Conservation (phyloP, 1,140 invertebrate species). For the Zaprionus inermis region DNA sequence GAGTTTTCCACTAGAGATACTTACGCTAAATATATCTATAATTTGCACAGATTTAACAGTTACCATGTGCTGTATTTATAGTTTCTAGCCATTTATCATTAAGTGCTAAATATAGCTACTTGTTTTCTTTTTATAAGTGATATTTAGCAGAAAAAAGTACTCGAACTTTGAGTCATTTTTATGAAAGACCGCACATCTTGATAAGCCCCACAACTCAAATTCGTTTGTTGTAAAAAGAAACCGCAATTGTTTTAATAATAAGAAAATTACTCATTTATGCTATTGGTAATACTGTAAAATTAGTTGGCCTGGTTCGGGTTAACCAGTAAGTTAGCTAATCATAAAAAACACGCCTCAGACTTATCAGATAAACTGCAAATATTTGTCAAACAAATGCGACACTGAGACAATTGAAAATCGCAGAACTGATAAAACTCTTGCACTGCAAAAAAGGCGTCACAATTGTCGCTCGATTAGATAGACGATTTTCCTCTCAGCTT, state of each 20-base stretch:
- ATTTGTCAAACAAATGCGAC: slow-evolving; percentile 17
- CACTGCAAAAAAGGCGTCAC: slow-evolving; percentile 42
- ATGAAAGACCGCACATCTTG: background rate
- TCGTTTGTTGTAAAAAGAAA: background rate
- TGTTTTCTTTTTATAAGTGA: background rate
- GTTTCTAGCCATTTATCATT: background rate
- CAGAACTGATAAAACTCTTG: slow-evolving; percentile 3
- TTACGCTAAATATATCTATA: background rate
- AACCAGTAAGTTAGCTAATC: background rate
- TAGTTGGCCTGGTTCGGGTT: background rate
- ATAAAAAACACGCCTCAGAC: slow-evolving; percentile 2
- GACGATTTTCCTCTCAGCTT: background rate
- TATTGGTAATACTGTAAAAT: slow-evolving; percentile 1
- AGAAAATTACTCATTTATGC: background rate
- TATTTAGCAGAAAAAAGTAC: background rate
- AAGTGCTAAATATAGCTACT: background rate
- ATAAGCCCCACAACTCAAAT: background rate
- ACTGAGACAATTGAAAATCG: background rate
- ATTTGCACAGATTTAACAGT: background rate
- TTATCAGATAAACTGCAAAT: background rate
- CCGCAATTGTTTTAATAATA: background rate
- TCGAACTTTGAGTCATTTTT: background rate
- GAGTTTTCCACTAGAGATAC: background rate
- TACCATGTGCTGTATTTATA: too few species aligned
- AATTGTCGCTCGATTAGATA: background rate